Conservation (phyloP, 2,113 vertebrate genomes). For the Sander lucioperca region DNA sequence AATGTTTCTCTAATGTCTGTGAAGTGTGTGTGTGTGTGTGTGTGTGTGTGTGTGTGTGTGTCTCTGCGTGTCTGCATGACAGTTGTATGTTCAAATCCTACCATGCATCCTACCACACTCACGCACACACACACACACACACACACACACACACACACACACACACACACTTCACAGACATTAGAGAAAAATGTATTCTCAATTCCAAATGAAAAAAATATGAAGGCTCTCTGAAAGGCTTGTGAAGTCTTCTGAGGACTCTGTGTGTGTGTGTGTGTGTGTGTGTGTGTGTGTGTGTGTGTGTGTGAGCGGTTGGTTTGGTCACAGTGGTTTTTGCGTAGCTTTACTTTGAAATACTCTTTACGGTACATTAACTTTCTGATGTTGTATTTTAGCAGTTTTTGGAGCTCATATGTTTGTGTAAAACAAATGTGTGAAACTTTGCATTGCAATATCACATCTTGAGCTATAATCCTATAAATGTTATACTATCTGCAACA, state of each 20-base stretch:
- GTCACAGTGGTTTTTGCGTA: conserved; percentile 37
- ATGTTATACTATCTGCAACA: background rate
- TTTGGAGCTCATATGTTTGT: background rate
- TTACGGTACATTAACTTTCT: background rate
- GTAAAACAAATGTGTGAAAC: background rate
- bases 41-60: too few species aligned
- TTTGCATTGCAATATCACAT: background rate
- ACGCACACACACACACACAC: too few species aligned
- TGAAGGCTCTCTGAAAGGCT: background rate
- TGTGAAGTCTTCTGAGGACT: conserved; percentile 14
- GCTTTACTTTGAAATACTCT: conserved; percentile 31
- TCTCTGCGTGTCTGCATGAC: background rate
- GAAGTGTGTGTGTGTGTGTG: background rate
- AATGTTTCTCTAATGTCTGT: background rate
- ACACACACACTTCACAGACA: background rate
- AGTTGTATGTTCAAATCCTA: background rate
- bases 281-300: background rate
- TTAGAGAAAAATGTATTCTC: conserved; percentile 24
- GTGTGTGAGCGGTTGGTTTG: background rate
- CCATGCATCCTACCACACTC: too few species aligned
- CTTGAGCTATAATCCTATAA: background rate
- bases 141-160: too few species aligned
- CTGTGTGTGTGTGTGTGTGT: background rate
- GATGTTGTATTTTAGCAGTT: background rate
- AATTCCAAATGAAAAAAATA: conserved; percentile 47